Base-by-base conservation (phyloP, 2,113 vertebrate species). In the Sclerurus mexicanus region DNA sequence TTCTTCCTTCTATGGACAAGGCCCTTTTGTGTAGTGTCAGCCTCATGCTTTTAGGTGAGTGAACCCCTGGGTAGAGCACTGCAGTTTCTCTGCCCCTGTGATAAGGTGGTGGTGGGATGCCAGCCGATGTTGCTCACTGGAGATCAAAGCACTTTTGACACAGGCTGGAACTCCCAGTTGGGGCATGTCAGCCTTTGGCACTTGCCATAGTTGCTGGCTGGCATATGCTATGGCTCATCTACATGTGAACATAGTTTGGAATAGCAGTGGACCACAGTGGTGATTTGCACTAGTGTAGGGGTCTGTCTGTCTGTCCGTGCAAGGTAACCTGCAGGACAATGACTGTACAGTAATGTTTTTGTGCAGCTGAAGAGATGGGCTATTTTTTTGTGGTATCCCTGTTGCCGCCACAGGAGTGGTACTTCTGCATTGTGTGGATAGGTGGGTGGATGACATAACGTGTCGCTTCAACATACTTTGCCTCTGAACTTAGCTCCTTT, bases 161-260 rank as follows among this genome's bases (percentile, higher is more conserved):
- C 6, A 2, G 76, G 52, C 85, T 42, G 47, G 74, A 74, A 72
- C 52, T 69, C 59, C 4, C 1, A 31, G 24, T 1, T 52, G 52
- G 55, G 52, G 33, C 24, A 25, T 0, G 0, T 47, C 7, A 21
- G 27, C 27, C 76, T 67, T 73, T 4, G 7, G 58, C 4, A 2
- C 24, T 83, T 67, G 37, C 44, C 2, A 0, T 10, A 15, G n/a
- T 33, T 83, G n/a, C 55, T 76, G 62, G 20, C 2, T 79, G 58
- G 31, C 1, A 0, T 50, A 2, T 35, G 35, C 42, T 59, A 0
- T 14, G 16, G 35, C 39, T 74, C 28, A 9, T 22, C 55, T 49
- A 4, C 4, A 0, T 3, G 24, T 3, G 8, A 21, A 37, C 56
- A 52, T n/a, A 40, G 40, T 62, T 44, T n/a, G 21, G 63, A 30